Base-by-base conservation (phyloP, 2,113 vertebrate species). In the Odontesthes bonariensis region DNA sequence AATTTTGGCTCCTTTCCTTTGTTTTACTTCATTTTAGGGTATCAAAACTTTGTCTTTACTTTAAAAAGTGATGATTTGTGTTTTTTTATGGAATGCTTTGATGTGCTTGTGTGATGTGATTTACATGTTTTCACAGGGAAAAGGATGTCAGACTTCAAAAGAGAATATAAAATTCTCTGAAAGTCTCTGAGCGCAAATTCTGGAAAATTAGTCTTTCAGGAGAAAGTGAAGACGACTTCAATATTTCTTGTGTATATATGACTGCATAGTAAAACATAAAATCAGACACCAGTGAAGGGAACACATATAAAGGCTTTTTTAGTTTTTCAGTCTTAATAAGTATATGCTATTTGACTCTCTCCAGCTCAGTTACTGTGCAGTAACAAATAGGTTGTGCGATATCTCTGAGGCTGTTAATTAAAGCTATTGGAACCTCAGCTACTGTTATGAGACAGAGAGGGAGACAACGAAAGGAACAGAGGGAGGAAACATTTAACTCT, bases 361-460 rank as follows among this genome's bases (percentile, higher is more conserved):
- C 40, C 3, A 2, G 68, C 58, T 79, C 68, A 67, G 53, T 79
- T 77, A 27, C 27, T 27, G 27, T 3, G 27, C 27, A 3, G 27
- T 27, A 27, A 75, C 66, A 69, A 68, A 55, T 19, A 61, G 67
- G 77, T 53, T 61, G 31, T 33, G 40, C 51, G 81, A 51, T n/a
- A 66, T 63, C 76, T 75, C 60, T 53, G 74, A 78, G 77, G 71
- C 71, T 67, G 47, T 73, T 85, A 88, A 88, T 88, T 88, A 88
- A 78, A 68, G 57, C 59, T 75, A 73, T 76, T 52, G 79, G 59
- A 1, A 38, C 63, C 60, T 75, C 20, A 61, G 71, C 80, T 74
- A 69, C 69, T 81, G 73, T 65, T 72, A 59, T 31, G 70, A 78
- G 74, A 59, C 59, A 55, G 62, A 70, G 12, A 59, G 44, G 49